Base-by-base conservation (phyloP, 2,888 invertebrate genomes). In the Plutella xylostella region DNA sequence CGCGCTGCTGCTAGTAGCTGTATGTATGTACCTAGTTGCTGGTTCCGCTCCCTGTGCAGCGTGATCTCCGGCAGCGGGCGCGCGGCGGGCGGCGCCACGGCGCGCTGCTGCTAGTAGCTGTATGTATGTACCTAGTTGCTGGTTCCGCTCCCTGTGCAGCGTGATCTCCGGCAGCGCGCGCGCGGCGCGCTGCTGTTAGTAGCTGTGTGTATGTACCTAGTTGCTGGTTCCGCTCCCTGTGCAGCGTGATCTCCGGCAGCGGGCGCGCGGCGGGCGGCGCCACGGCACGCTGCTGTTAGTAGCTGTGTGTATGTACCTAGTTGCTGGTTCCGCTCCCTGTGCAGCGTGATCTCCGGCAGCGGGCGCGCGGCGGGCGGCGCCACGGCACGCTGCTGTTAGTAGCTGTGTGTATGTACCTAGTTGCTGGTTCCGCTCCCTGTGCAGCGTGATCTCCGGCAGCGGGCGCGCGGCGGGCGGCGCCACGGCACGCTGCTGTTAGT, bases 161-260 rank as follows among this genome's bases (percentile, higher is more conserved):
- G 91, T 90, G 56, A 94, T 80, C 72, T 96, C 96, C 19, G 56
- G 52, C 55, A 92, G 88, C 9, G 92, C 90, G 56, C 90, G 87
- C 49, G 91, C 89, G n/a, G n/a, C 47, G 91, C 92, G 47, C n/a
- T n/a, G n/a, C n/a, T n/a, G n/a, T n/a, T n/a, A n/a, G n/a, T n/a
- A n/a, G n/a, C n/a, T n/a, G n/a, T n/a, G n/a, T n/a, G n/a, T n/a
- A n/a, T n/a, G n/a, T 53, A 80, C 84, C 84, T 40, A 97, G 87
- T 65, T 96, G 96, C 12, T 93, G 91, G 56, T 92, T 86, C 42
- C 89, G 88, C 63, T 94, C 96, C 15, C 96, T 86, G 59, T 91
- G 89, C 48, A 96, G 85, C 44, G 91, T 90, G 56, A 94, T 80
- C 72, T 96, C 96, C 19, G 56, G 52, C 55, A 92, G 88, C 9